Conservation (phyloP, 2,797 vertebrate genomes). For the Gymnothorax javanicus region DNA sequence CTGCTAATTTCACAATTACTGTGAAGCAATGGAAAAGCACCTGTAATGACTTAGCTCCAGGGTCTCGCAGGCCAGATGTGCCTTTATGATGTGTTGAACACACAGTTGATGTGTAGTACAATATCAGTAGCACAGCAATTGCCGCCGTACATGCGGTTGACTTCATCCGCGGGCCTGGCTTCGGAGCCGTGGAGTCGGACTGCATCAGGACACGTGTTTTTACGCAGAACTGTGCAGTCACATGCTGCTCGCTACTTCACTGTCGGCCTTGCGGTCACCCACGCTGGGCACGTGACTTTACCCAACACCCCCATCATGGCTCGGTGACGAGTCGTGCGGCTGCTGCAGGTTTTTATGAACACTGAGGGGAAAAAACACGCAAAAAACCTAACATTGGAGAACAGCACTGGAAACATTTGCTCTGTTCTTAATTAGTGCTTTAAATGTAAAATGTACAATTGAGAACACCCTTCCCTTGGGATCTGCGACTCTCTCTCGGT, state of each 20-base stretch:
- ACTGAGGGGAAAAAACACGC: constrained; percentile 10
- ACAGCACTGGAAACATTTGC: constrained; percentile 30
- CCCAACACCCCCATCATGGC: neutral
- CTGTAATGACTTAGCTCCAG: neutral
- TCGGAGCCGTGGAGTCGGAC: neutral
- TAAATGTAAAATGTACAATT: constrained; percentile 31
- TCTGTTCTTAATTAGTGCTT: constrained; percentile 35
- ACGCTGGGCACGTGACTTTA: neutral
- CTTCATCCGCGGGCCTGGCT: no score
- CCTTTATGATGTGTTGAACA: neutral
- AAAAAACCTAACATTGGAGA: constrained; percentile 29
- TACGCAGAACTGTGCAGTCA: neutral
- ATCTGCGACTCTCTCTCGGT: constrained; percentile 7
- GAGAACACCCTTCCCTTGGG: neutral
- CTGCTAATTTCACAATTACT: constrained; percentile 18
- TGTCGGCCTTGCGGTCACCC: neutral
- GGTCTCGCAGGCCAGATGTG: neutral
- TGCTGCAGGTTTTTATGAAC: constrained; percentile 8
- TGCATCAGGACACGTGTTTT: neutral
- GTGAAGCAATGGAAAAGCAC: neutral
- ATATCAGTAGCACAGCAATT: neutral
- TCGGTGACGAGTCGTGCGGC: neutral
- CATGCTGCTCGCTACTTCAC: neutral
- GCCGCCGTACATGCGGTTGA: neutral
- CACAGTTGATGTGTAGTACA: neutral